Percentiles rank a stretch among this genome's conserved stretches.
Conservation (phyloP, 2,113 vertebrate genomes). For the Siniperca knerii region DNA sequence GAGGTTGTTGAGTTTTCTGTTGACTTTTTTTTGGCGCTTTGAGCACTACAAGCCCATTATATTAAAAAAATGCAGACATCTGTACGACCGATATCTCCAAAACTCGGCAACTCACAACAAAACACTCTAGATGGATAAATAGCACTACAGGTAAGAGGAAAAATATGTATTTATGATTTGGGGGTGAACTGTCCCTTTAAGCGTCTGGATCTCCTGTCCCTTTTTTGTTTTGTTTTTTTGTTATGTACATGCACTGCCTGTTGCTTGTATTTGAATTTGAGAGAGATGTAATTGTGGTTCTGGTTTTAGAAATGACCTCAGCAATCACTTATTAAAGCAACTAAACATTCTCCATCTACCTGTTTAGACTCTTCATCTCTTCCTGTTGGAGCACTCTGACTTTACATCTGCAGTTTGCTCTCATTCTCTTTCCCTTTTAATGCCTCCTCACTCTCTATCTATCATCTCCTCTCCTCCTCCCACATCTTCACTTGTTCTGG, state of each 20-base stretch:
- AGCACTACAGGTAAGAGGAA: no score
- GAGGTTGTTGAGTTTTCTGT: no score
- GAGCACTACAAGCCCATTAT: no score
- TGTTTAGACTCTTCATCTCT: background rate
- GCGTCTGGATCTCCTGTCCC: background rate
- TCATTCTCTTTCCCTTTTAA: background rate
- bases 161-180: no score
- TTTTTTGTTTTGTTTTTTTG: background rate
- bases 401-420: background rate
- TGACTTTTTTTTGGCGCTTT: no score
- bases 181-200: no score
- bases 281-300: background rate
- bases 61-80: no score
- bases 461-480: constrained; percentile 6
- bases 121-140: no score
- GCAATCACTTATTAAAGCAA: background rate
- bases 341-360: background rate
- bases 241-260: background rate
- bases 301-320: background rate
- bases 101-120: no score
- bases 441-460: background rate
- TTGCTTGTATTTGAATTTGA: background rate
- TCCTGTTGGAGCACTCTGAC: background rate
- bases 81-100: no score
- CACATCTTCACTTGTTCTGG: constrained; percentile 20